Evolutionary conservation across 2,888 invertebrate species (phyloP), one percentile per base, ranked within the genome.

Genomic region (Phalera bucephala): DNA sequence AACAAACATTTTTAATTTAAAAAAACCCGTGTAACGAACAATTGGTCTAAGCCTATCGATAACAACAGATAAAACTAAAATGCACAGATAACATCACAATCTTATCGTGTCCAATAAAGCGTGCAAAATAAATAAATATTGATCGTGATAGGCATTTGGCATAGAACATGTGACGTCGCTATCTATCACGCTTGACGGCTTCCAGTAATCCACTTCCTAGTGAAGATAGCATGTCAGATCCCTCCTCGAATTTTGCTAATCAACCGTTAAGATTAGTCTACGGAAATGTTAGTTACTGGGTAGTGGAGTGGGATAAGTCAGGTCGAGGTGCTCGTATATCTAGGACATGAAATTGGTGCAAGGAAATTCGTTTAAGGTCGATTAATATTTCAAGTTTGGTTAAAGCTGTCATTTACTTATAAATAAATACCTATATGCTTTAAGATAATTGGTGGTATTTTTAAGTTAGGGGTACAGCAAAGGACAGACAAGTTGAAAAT

Each of bases 121-220:
- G 40, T 43, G 43, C 52, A 29, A 54, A 43, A 51, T 56, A 55
- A 58, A 59, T 52, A 54, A 58, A 58, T 58, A 65, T 58, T 51
- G 56, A 52, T 51, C 38, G 33, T 21, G 52, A 55, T 55, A 52
- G 42, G 47, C 22, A 19, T 50, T 59, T 60, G 60, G 58, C 64
- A 62, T 57, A 54, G 26, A 56, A 41, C 64, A 58, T 57, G 56
- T 64, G 54, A 58, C 51, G 60, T 48, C 53, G 64, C 64, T 79
- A 78, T 80, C 80, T 66, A 48, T 59, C 61, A 74, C 66, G 69
- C 57, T 48, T 74, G 73, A 71, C 66, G 59, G 63, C 58, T 52
- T 57, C 54, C 48, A 39, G 48, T 80, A 82, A 85, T 85, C 84
- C 76, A 54, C 62, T 65, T 70, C 69, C 72, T 69, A 63, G 59